Base-by-base conservation (phyloP, 2,113 vertebrate genomes). In the Apaloderma vittatum region DNA sequence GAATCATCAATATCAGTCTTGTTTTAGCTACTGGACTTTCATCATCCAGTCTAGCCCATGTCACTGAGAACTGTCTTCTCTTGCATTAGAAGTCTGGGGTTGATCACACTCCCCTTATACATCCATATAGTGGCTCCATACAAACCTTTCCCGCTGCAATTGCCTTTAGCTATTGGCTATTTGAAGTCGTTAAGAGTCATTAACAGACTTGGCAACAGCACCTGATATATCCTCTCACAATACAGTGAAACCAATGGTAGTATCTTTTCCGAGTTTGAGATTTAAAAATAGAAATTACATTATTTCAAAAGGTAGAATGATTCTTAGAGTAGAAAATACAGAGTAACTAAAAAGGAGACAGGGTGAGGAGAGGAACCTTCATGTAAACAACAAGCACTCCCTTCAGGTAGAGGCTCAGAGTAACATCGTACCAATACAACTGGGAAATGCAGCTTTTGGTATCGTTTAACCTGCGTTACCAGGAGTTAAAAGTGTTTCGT, bases 161-260 rank as follows among this genome's bases (percentile, higher is more conserved):
- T 65, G 32, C 34, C 68, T 72, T 55, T 24, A 54, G 12, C 29
- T 61, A 0, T 8, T 19, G 11, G 14, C 5, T 6, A 48, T 13
- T 20, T 58, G 23, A 66, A 81, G 23, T n/a, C 32, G 17, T 8
- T 6, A n/a, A 48, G 9, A 57, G 24, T 5, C 62, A 30, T 14
- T 71, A 61, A 73, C 72, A 65, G n/a, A 30, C 15, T 24, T 27
- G n/a, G 23, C 20, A 57, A 49, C 27, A 84, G 26, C 12, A 48
- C 4, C 10, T 2, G 11, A 4, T 1, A 45, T 0, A 23, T 4
- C 22, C 7, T 16, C 18, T 26, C 12, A 49, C 2, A 0, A 26
- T 21, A 32, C 16, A 55, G 14, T 0, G 11, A 4, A 66, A 45
- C 5, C 57, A 27, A 11, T 2, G 2, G 17, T 9, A 15, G 7